A percentile compares a stretch with the other conserved stretches of the same genome.
phyloP scores from a whole-genome alignment of 2,113 vertebrate genomes.

The Jaculus jaculus region DNA sequence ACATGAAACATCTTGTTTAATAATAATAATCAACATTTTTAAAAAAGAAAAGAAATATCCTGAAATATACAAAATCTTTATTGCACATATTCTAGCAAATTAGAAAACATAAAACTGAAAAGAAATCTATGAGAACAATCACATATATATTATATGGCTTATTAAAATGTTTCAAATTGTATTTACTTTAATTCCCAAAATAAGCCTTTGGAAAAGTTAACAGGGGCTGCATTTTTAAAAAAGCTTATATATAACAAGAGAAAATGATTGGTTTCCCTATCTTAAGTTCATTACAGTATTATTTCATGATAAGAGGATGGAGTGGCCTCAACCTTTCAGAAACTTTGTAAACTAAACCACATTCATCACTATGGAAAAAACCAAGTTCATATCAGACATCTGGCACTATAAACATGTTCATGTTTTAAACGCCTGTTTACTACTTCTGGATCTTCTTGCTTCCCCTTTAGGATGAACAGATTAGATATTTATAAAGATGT shows the following conservation, averaged over 20 bases:
- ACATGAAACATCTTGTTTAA: too few species aligned
- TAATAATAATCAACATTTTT: too few species aligned
- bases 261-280: neutral
- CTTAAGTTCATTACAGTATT: neutral
- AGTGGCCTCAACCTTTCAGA: neutral
- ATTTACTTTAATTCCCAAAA: neutral
- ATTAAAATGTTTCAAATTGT: neutral
- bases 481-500: neutral
- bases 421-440: neutral
- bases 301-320: neutral
- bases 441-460: neutral
- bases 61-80: neutral
- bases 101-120: neutral
- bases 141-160: neutral
- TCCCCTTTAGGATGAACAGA: neutral
- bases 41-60: neutral
- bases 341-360: neutral
- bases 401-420: neutral
- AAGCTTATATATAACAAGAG: neutral
- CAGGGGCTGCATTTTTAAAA: neutral
- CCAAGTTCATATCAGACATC: rapidly evolving
- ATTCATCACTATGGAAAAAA: neutral
- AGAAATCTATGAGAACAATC: neutral
- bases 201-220: neutral
- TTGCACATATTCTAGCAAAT: neutral